Percentiles rank a stretch among this genome's conserved stretches.
Evolutionary conservation across 2,888 invertebrate genomes (phyloP).

Genomic region (Limenitis camilla): DNA sequence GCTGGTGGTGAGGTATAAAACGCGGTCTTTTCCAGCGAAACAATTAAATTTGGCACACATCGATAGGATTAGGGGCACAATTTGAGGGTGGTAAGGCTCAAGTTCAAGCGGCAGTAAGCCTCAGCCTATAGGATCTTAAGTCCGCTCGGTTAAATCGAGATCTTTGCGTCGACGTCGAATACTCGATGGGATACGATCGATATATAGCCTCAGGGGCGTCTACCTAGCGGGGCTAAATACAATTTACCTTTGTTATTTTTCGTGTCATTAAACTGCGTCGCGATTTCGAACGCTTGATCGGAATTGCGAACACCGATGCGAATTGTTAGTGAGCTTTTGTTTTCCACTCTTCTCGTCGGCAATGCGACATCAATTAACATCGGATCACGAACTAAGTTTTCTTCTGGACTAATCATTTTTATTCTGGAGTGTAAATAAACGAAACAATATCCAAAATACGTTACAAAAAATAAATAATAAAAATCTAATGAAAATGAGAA

Average conservation of each 20-base stretch:
- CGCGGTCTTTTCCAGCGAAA: slow-evolving; percentile 60
- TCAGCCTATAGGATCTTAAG: slow-evolving; percentile 50
- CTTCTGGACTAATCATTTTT: slow-evolving; percentile 55
- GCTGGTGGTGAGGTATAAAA: slow-evolving; percentile 51
- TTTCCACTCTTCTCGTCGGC: slow-evolving; percentile 62
- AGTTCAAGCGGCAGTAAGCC: slow-evolving; percentile 40
- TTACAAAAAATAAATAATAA: slow-evolving; percentile 19
- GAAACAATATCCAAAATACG: slow-evolving; percentile 36
- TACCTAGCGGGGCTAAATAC: slow-evolving; percentile 68
- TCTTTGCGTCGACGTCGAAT: slow-evolving; percentile 51
- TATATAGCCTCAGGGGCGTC: slow-evolving; percentile 57
- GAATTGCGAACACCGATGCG: slow-evolving; percentile 70
- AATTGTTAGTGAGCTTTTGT: slow-evolving; percentile 74
- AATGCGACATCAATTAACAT: slow-evolving; percentile 73
- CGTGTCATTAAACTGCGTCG: slow-evolving; percentile 75
- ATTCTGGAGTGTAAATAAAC: slow-evolving; percentile 22
- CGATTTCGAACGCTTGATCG: slow-evolving; percentile 71
- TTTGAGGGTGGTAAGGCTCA: slow-evolving; percentile 39
- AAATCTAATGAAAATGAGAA: no score
- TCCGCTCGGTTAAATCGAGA: slow-evolving; percentile 55
- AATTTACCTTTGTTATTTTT: slow-evolving; percentile 76
- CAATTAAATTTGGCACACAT: slow-evolving; percentile 69
- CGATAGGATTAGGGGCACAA: slow-evolving; percentile 50
- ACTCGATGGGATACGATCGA: slow-evolving; percentile 54
- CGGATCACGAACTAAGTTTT: slow-evolving; percentile 62